phyloP scores from a whole-genome alignment of 2,797 vertebrate genomes.

The Danionella dracula region DNA sequence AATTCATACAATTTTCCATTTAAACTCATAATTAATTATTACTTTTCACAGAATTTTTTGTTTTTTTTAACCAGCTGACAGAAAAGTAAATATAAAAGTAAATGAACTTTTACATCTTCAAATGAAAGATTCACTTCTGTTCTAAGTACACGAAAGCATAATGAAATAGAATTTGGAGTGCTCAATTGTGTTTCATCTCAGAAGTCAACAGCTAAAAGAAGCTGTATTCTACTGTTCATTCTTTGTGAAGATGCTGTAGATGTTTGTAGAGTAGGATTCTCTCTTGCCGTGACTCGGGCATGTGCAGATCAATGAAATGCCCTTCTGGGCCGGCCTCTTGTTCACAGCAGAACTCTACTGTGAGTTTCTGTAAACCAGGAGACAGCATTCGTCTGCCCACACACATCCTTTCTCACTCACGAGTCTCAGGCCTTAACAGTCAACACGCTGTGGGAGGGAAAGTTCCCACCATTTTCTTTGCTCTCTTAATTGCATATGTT shows the following conservation, averaged over 20 bases:
- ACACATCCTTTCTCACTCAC: conserved; percentile 41
- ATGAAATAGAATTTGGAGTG: neutral
- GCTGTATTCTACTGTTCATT: neutral
- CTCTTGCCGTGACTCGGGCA: conserved; percentile 44
- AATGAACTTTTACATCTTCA: no score
- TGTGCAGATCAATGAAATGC: conserved; percentile 58
- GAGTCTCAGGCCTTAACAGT: conserved; percentile 37
- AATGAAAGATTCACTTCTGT: neutral
- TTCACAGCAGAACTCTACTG: conserved; percentile 43
- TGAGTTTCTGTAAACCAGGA: conserved; percentile 58
- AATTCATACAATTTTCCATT: no score
- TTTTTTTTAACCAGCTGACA: no score
- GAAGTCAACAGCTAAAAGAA: conserved; percentile 2
- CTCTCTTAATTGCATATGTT: conserved; percentile 5
- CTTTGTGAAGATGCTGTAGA: conserved; percentile 10
- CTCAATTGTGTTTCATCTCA: neutral
- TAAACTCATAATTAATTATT: no score
- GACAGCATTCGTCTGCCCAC: conserved; percentile 54
- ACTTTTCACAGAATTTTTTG: no score
- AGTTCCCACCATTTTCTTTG: conserved; percentile 8
- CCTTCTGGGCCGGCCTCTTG: conserved; percentile 47
- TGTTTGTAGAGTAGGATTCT: conserved; percentile 41
- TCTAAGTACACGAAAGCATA: neutral
- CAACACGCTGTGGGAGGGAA: conserved; percentile 18
- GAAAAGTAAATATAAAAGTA: no score